Evolutionary conservation across 2,113 vertebrate genomes (phyloP).

Genomic region (Brachyistius frenatus): DNA sequence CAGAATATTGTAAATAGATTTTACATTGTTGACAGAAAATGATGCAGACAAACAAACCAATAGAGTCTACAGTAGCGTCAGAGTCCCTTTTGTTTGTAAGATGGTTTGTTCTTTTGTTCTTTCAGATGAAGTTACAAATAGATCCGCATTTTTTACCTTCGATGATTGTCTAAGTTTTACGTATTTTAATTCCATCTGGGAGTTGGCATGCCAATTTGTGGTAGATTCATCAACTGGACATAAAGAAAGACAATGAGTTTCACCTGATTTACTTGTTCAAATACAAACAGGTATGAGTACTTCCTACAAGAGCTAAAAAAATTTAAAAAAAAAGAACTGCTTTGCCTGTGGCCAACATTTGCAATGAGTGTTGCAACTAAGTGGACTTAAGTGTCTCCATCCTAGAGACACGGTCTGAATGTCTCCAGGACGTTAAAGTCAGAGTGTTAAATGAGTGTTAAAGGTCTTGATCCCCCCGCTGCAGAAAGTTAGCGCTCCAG

Average conservation of each 20-base stretch:
- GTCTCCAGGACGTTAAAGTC: conserved; percentile 35
- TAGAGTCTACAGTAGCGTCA: too few species aligned
- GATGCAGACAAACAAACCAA: too few species aligned
- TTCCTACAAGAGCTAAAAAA: not conserved
- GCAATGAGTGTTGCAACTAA: not conserved
- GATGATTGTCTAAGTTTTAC: too few species aligned
- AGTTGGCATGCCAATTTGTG: too few species aligned
- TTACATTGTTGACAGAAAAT: too few species aligned
- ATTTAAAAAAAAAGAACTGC: not conserved
- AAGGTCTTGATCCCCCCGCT: conserved; percentile 51
- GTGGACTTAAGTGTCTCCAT: conserved; percentile 26
- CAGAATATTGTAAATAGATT: too few species aligned
- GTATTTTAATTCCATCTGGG: too few species aligned
- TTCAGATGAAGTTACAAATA: too few species aligned
- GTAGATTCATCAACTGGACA: too few species aligned
- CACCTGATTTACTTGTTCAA: conserved; percentile 4
- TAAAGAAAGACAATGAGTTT: not conserved
- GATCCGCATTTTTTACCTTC: too few species aligned
- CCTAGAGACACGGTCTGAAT: conserved; percentile 24
- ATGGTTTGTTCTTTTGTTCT: too few species aligned
- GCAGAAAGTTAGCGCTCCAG: conserved; percentile 43
- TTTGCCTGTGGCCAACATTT: not conserved
- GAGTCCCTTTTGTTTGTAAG: too few species aligned
- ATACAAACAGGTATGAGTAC: conserved; percentile 10
- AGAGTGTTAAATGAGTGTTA: conserved; percentile 60